Evolutionary conservation across 2,888 invertebrate species (phyloP).

Genomic region (Melieria omissa): DNA sequence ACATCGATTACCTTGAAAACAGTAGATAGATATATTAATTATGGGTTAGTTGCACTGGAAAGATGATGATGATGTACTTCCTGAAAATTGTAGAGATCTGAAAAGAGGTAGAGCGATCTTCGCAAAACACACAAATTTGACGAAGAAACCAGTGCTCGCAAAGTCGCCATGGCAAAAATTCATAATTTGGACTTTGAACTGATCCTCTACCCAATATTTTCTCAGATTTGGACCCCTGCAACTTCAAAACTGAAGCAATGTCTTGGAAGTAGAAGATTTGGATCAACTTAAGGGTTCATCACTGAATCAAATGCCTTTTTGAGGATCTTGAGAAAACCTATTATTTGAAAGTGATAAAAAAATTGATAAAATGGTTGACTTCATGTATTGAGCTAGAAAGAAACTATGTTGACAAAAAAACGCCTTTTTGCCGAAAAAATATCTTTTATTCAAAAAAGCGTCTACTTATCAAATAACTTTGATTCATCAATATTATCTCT

Average conservation of each 20-base stretch:
- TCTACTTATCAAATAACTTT: no score
- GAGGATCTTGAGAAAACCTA: background rate
- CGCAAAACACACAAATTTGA: background rate
- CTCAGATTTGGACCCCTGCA: background rate
- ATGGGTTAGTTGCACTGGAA: no score
- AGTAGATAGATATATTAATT: no score
- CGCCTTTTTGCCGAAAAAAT: background rate
- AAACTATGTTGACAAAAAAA: slow-evolving; percentile 3
- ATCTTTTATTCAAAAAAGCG: background rate
- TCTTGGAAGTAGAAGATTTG: background rate
- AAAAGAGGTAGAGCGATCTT: background rate
- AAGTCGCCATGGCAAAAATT: background rate
- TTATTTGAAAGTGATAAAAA: background rate
- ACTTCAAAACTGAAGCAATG: background rate
- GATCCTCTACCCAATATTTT: background rate
- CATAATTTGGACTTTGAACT: background rate
- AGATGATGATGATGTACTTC: background rate
- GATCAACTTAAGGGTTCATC: background rate
- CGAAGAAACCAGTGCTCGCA: background rate
- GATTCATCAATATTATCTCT: no score
- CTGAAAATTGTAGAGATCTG: background rate
- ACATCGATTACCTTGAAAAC: no score
- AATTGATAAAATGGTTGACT: background rate
- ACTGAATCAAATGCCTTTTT: no score
- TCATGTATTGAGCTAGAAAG: background rate